phyloP scores from a whole-genome alignment of 2,888 invertebrate genomes.

The Melanophora roralis region DNA sequence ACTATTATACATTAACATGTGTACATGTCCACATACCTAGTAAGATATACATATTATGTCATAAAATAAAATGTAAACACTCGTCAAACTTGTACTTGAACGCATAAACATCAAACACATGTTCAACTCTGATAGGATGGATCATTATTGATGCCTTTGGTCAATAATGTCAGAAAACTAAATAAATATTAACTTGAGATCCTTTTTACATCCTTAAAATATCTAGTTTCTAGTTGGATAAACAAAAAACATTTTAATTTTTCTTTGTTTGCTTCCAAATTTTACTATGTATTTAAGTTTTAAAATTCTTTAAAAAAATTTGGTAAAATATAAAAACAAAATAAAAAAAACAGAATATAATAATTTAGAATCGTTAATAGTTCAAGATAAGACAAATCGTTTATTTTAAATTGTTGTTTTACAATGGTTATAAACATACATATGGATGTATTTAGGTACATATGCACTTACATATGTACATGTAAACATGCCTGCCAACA shows the following conservation, averaged over 20 bases:
- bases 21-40: neutral
- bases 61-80: slow-evolving; percentile 21
- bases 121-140: slow-evolving; percentile 7
- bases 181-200: slow-evolving; percentile 14
- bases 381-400: slow-evolving; percentile 28
- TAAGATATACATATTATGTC: too few relatives aligned
- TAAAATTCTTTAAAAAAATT: slow-evolving; percentile 39
- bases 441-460: too few relatives aligned
- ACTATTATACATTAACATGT: neutral
- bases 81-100: slow-evolving; percentile 6
- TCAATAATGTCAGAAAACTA: slow-evolving; percentile 15
- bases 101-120: slow-evolving; percentile 22
- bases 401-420: slow-evolving; percentile 14
- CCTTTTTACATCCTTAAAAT: slow-evolving; percentile 37
- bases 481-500: neutral
- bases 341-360: too few relatives aligned
- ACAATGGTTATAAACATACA: too few relatives aligned
- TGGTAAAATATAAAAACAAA: slow-evolving; percentile 40
- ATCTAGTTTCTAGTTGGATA: slow-evolving; percentile 37
- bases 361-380: neutral
- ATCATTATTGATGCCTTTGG: slow-evolving; percentile 30
- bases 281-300: slow-evolving; percentile 41
- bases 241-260: slow-evolving; percentile 5
- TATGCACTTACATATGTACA: too few relatives aligned
- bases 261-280: neutral